Evolutionary conservation across 2,113 vertebrate species (phyloP).

Genomic region (Laticauda laticaudata): DNA sequence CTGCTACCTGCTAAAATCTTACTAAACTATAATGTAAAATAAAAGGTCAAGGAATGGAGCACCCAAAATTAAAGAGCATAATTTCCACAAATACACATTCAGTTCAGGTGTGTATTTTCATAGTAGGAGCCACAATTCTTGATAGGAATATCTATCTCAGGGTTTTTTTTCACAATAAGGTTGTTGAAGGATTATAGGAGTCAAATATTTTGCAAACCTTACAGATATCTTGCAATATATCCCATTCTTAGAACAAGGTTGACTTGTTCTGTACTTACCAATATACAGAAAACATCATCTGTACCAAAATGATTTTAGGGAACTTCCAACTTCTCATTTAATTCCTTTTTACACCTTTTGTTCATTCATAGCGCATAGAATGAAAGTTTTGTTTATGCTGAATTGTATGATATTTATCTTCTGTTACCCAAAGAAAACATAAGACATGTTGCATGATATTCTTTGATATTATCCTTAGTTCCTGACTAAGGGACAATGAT

Average conservation of each 20-base stretch:
- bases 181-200: neutral
- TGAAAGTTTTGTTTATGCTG: neutral
- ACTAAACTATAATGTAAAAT: neutral
- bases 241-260: neutral
- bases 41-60: neutral
- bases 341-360: slow-evolving; percentile 3
- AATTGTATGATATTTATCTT: neutral
- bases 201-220: neutral
- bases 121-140: neutral
- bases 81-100: neutral
- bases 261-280: neutral
- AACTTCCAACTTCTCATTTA: neutral
- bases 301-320: neutral
- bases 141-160: neutral
- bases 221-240: neutral
- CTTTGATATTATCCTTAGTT: slow-evolving; percentile 5
- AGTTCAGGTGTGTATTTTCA: neutral
- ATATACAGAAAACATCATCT: neutral
- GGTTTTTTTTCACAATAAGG: neutral
- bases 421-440: slow-evolving; percentile 20
- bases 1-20: neutral
- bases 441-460: neutral
- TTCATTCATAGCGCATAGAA: slow-evolving; percentile 13
- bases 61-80: neutral
- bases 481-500: slow-evolving; percentile 17